Evolutionary conservation across 2,113 vertebrate genomes (phyloP).

Genomic region (Daboia siamensis): DNA sequence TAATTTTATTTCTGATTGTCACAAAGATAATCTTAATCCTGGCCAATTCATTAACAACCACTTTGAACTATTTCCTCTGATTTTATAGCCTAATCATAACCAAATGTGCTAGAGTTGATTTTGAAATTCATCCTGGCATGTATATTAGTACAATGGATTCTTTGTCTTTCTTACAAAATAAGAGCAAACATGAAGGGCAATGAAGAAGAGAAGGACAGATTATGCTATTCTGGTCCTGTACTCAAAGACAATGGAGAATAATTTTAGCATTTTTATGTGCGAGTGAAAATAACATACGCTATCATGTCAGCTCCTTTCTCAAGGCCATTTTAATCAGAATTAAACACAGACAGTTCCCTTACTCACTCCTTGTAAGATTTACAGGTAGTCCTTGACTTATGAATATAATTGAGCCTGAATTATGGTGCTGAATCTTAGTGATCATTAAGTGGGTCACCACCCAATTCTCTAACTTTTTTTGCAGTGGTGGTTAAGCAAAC

Average conservation of each 20-base stretch:
- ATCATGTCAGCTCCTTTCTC: background rate
- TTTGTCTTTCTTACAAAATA: constrained; percentile 7
- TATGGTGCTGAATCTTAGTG: background rate
- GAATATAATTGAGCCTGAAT: background rate
- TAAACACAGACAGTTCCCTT: background rate
- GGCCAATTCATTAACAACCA: constrained; percentile 26
- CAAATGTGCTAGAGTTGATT: constrained; percentile 1
- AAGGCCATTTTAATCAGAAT: background rate
- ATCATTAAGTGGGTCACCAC: background rate
- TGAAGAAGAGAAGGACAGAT: background rate
- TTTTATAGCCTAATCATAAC: constrained; percentile 13
- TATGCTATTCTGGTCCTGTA: background rate
- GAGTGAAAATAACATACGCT: background rate
- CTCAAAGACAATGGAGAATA: background rate
- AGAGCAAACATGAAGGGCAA: background rate
- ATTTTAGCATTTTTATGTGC: background rate
- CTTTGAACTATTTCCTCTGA: constrained; percentile 13
- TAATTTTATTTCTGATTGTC: constrained; percentile 16
- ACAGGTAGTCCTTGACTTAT: background rate
- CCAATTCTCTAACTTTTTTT: background rate
- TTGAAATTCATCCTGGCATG: background rate
- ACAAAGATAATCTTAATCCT: constrained; percentile 23
- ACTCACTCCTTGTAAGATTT: background rate
- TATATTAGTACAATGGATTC: background rate
- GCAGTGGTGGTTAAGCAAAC: background rate